phyloP scores from a whole-genome alignment of 2,888 invertebrate species.

The Scaptomyza reducta region DNA sequence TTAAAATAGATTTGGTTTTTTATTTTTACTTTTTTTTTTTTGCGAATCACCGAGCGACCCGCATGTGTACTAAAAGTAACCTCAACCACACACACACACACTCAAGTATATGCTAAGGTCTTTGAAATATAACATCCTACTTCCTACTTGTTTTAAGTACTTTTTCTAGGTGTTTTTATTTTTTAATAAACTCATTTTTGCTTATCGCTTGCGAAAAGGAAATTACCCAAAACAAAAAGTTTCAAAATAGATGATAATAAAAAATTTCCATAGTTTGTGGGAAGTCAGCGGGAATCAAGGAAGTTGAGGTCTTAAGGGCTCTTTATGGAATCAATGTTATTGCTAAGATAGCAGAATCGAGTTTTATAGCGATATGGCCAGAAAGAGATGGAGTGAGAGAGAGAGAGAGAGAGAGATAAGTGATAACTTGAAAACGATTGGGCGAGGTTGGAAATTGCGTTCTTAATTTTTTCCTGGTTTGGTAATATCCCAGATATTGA shows the following conservation, averaged over 20 bases:
- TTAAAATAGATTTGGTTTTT: constrained; percentile 25
- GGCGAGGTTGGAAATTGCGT: constrained; percentile 31
- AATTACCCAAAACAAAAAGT: too few species aligned
- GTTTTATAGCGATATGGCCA: background rate
- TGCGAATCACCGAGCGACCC: constrained; percentile 19
- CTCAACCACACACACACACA: constrained; percentile 3
- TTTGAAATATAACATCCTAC: constrained; percentile 7
- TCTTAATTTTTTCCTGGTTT: background rate
- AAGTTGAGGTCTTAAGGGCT: constrained; percentile 8
- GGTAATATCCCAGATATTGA: too few species aligned
- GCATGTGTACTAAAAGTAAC: background rate
- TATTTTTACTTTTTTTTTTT: background rate
- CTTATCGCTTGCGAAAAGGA: background rate
- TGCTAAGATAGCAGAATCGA: constrained; percentile 13
- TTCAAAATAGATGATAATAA: background rate
- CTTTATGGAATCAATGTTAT: constrained; percentile 21
- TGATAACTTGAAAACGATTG: constrained; percentile 34
- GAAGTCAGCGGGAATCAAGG: background rate
- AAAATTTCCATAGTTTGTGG: background rate
- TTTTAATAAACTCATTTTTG: background rate
- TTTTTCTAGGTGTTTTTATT: too few species aligned
- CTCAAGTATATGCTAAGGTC: constrained; percentile 3
- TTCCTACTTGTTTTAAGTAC: constrained; percentile 8
- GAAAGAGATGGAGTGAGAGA: too few species aligned
- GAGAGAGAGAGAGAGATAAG: constrained; percentile 1